Percentiles rank a stretch among this genome's conserved stretches.
These are phyloP conservation scores for Kradibia gibbosae DNA, from an alignment of 1,140 invertebrate genomes.

Conservation along the genomic window DNA sequence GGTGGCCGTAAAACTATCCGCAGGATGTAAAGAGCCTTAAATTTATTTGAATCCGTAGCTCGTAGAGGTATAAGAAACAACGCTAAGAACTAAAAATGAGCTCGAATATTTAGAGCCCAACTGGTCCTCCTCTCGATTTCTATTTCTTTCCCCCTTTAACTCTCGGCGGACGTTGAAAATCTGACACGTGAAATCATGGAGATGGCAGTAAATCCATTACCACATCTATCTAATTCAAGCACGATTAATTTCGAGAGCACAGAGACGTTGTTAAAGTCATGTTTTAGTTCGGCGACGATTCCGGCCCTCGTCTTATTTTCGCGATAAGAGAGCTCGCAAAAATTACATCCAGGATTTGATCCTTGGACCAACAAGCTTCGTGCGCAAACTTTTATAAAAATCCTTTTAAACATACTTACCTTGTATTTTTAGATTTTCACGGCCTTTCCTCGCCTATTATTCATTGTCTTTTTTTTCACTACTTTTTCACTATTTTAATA, in stretches of 20 bases:
- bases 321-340: background rate
- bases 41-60: background rate
- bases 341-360: background rate
- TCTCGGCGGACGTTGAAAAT: background rate
- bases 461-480: too few relatives aligned
- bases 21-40: background rate
- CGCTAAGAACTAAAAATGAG: background rate
- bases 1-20: background rate
- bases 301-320: background rate
- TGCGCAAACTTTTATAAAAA: too few relatives aligned
- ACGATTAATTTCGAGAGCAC: slow-evolving; percentile 5
- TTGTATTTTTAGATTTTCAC: too few relatives aligned
- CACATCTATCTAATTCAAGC: slow-evolving; percentile 25
- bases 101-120: background rate
- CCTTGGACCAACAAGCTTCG: background rate
- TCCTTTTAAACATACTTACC: too few relatives aligned
- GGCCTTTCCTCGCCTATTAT: too few relatives aligned
- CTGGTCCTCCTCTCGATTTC: background rate
- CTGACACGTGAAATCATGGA: background rate
- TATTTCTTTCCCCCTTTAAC: background rate
- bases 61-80: background rate
- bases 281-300: background rate
- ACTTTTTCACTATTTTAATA: too few relatives aligned
- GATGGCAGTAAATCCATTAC: slow-evolving; percentile 26
- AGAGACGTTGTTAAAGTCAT: background rate